A percentile compares a stretch with the other conserved stretches of the same genome.
These are phyloP conservation scores for Spermophilus dauricus DNA, from an alignment of 2,113 vertebrate genomes.

Conservation along the genomic window DNA sequence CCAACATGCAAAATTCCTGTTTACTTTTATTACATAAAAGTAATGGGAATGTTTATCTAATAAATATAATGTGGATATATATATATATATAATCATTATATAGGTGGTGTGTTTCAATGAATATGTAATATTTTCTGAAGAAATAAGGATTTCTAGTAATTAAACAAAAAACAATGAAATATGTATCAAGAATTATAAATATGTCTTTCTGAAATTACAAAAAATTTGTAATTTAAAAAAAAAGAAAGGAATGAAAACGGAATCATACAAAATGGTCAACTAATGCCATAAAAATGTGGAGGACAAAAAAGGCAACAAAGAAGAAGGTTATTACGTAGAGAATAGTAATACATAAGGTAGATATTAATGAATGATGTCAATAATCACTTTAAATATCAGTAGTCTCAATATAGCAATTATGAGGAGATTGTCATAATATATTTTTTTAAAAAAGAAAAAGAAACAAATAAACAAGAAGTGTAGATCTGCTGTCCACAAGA, in stretches of 20 bases:
- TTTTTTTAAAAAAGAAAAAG: not conserved
- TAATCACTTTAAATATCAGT: not conserved
- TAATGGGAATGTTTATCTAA: not conserved
- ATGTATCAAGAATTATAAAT: conserved; percentile 28
- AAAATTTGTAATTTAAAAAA: too few species aligned
- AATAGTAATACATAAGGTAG: not conserved
- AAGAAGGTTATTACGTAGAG: not conserved
- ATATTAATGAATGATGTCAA: not conserved
- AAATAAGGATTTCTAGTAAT: too few species aligned
- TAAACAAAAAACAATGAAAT: conserved; percentile 17
- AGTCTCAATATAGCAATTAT: not conserved
- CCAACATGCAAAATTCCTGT: too few species aligned
- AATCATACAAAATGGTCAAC: not conserved
- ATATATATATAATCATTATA: not conserved
- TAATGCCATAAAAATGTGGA: not conserved
- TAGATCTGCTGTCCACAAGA: not conserved
- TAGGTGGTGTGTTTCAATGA: too few species aligned
- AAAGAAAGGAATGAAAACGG: not conserved
- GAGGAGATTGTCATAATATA: not conserved
- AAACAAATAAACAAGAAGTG: not conserved
- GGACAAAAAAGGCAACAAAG: not conserved
- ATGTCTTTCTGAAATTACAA: conserved; percentile 22
- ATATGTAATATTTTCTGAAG: too few species aligned
- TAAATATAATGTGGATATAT: not conserved
- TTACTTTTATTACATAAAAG: too few species aligned